Conservation (phyloP, 2,113 vertebrate species). For the Pachycephala philippinensis region DNA sequence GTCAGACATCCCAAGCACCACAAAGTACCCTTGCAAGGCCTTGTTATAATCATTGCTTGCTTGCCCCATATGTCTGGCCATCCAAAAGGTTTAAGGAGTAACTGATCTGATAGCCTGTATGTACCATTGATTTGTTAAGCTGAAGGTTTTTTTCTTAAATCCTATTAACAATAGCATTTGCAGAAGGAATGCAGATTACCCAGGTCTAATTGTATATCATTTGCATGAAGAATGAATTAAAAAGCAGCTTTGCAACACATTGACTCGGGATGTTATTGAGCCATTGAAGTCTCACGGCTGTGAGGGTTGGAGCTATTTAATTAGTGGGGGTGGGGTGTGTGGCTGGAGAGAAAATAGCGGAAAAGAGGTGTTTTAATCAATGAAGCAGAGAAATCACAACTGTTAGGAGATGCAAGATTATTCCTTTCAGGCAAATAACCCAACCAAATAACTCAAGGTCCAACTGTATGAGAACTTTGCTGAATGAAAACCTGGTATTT, state of each 20-base stretch:
- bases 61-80: constrained; percentile 51
- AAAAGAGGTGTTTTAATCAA: constrained; percentile 59
- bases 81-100: constrained; percentile 64
- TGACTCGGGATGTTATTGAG: constrained; percentile 65
- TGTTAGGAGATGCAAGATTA: constrained; percentile 26
- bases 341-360: constrained; percentile 32
- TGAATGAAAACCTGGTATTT: constrained; percentile 18
- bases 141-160: constrained; percentile 27
- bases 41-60: constrained; percentile 42
- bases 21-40: constrained; percentile 11
- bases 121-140: constrained; percentile 64
- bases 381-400: constrained; percentile 56
- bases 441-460: constrained; percentile 29
- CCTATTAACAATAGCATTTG: constrained; percentile 65
- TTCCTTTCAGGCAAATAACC: constrained; percentile 49
- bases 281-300: constrained; percentile 58
- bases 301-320: constrained; percentile 60
- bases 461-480: constrained; percentile 42
- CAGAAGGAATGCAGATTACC: constrained; percentile 68
- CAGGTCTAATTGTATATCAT: constrained; percentile 69
- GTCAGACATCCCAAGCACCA: background rate
- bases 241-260: constrained; percentile 67
- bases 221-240: constrained; percentile 70
- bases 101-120: constrained; percentile 64
- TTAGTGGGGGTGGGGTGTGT: constrained; percentile 57